phyloP scores from a whole-genome alignment of 1,140 invertebrate species.

The Platorchestia sp. region DNA sequence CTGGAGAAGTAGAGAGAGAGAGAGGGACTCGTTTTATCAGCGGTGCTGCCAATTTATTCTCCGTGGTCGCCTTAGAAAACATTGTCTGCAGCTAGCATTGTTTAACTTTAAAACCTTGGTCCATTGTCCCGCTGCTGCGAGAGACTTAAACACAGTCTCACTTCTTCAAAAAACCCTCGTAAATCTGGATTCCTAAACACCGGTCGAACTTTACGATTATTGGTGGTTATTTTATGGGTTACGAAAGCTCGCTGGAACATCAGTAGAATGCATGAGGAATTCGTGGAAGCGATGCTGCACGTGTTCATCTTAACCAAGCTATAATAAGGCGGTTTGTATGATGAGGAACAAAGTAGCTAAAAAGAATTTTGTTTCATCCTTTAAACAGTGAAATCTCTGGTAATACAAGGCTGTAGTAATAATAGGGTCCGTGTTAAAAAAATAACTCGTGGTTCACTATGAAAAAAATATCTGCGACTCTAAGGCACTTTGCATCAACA shows the following conservation, averaged over 20 bases:
- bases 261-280: conserved; percentile 2
- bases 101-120: not conserved
- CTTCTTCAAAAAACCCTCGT: conserved; percentile 18
- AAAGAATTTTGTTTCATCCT: not conserved
- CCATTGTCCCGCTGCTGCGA: conserved; percentile 5
- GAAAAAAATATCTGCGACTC: no score
- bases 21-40: not conserved
- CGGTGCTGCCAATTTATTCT: not conserved
- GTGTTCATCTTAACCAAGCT: not conserved
- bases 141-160: conserved; percentile 35
- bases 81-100: conserved; percentile 26
- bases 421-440: not conserved
- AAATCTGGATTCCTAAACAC: conserved; percentile 23
- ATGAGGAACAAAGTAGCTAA: not conserved
- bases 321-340: not conserved
- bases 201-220: conserved; percentile 43
- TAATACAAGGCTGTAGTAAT: not conserved
- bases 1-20: not conserved
- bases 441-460: not conserved
- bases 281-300: conserved; percentile 10
- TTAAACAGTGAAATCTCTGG: not conserved
- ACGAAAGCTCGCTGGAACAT: not conserved
- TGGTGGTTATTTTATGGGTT: conserved; percentile 39
- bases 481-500: no score
- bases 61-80: conserved; percentile 17